A percentile compares a stretch with the other conserved stretches of the same genome.
These are phyloP conservation scores for Hemibagrus wyckioides DNA, from an alignment of 2,113 vertebrate genomes.

Conservation along the genomic window DNA sequence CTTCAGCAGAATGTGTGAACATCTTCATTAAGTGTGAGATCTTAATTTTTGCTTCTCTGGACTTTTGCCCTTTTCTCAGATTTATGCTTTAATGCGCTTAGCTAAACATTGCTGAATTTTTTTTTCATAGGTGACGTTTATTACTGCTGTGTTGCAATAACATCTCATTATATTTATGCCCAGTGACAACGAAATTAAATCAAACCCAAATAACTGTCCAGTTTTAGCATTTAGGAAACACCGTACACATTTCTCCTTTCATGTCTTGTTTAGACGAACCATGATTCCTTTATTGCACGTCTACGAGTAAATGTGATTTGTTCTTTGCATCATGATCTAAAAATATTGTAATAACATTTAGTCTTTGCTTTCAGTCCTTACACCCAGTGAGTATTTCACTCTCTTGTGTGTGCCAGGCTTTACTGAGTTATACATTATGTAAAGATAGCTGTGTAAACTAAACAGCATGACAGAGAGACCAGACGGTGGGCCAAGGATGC, in stretches of 20 bases:
- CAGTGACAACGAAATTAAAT: conserved; percentile 17
- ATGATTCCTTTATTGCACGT: background rate
- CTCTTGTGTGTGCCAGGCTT: background rate
- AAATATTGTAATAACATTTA: background rate
- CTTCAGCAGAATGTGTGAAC: background rate
- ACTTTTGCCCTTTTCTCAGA: background rate
- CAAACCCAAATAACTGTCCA: background rate
- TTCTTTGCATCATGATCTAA: background rate
- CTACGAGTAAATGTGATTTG: background rate
- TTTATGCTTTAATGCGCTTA: background rate
- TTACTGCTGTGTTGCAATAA: conserved; percentile 20
- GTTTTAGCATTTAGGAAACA: background rate
- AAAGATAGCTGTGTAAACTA: background rate
- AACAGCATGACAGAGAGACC: background rate
- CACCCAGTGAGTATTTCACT: background rate
- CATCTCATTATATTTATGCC: conserved; percentile 14
- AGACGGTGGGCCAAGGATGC: background rate
- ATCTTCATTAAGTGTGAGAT: background rate
- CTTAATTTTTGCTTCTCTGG: background rate
- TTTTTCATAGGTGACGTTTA: conserved; percentile 7
- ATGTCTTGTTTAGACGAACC: conserved; percentile 1
- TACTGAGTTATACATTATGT: background rate
- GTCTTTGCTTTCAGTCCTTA: background rate
- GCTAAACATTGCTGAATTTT: background rate
- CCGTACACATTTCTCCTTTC: background rate